Evolutionary conservation across 2,113 vertebrate species (phyloP), one percentile per base, ranked within the genome.

Genomic region (Tichodroma muraria): DNA sequence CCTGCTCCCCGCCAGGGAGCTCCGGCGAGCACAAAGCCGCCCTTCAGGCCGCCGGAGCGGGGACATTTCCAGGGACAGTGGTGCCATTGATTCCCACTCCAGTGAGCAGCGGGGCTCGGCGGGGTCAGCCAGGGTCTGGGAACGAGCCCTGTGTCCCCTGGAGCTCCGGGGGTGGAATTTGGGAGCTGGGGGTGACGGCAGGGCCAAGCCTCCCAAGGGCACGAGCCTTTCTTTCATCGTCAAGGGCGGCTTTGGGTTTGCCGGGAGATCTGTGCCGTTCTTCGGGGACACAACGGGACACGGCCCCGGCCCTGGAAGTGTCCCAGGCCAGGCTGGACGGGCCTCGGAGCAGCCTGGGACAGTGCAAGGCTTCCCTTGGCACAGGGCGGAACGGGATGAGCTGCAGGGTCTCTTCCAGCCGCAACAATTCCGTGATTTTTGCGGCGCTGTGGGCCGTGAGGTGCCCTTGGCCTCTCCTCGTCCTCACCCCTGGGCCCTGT

Each of bases 1-100:
- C 6, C 52, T 38, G 31, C 65, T 68, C 13, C 44, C 42, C 79
- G 47, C 59, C 80, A 10, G 5, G 18, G 42, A 65, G 8, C 57
- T 52, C 45, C 27, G 63, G 72, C 38, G 52, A 83, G 80, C 95
- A 98, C 98, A 98, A 98, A 97, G 97, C 95, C 6, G 8, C 89
- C n/a, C n/a, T 91, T 96, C 95, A 81, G 69, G 2, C 40, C 22
- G 37, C 71, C 5, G 50, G 64, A 59, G 96, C 19, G 0, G 91
- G 89, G 93, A 71, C 80, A 28, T 88, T 94, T 71, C 75, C 77
- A 10, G 54, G 86, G 93, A 98, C 97, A 98, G 97, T 94, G 8
- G 50, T 72, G 85, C 87, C 96, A 96, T 98, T 98, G 97, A 98
- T 85, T 30, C 54, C 28, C 0, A 11, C 3, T 1, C 56, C 61